phyloP scores from a whole-genome alignment of 2,797 vertebrate species.

The Spatula versicolor region DNA sequence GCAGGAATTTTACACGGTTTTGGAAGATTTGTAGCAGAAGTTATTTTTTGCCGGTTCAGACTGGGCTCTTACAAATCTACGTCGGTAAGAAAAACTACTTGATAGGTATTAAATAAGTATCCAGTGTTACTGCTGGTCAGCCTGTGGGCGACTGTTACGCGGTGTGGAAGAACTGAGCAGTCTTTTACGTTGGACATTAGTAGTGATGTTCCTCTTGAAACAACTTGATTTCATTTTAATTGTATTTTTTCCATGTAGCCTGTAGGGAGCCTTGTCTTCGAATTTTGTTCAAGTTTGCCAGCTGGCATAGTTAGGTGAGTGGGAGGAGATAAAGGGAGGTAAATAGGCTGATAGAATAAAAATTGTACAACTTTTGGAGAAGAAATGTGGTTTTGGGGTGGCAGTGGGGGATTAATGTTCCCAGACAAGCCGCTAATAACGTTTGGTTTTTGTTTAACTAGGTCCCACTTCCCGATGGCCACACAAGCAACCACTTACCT shows the following conservation, averaged over 20 bases:
- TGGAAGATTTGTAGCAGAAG: constrained; percentile 90
- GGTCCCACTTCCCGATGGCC: constrained; percentile 81
- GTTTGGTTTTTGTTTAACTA: constrained; percentile 55
- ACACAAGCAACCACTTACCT: constrained; percentile 85
- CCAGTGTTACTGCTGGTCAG: neutral
- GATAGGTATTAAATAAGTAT: neutral
- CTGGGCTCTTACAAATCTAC: constrained; percentile 84
- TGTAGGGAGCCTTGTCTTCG: neutral
- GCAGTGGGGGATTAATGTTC: neutral
- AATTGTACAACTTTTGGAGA: neutral
- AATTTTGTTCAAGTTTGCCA: neutral
- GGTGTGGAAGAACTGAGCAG: neutral
- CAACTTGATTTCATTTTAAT: neutral
- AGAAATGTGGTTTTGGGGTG: neutral
- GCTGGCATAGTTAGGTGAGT: neutral
- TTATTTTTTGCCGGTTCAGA: constrained; percentile 93
- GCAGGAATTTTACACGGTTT: constrained; percentile 93
- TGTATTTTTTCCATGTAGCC: neutral
- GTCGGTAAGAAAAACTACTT: constrained; percentile 69
- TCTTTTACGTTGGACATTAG: neutral
- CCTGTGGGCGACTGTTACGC: neutral
- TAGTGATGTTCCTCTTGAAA: neutral
- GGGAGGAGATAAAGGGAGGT: neutral
- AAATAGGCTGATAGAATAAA: neutral
- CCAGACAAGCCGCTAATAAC: neutral